phyloP scores from a whole-genome alignment of 2,797 vertebrate species.

The Micropoecilia bifurca region DNA sequence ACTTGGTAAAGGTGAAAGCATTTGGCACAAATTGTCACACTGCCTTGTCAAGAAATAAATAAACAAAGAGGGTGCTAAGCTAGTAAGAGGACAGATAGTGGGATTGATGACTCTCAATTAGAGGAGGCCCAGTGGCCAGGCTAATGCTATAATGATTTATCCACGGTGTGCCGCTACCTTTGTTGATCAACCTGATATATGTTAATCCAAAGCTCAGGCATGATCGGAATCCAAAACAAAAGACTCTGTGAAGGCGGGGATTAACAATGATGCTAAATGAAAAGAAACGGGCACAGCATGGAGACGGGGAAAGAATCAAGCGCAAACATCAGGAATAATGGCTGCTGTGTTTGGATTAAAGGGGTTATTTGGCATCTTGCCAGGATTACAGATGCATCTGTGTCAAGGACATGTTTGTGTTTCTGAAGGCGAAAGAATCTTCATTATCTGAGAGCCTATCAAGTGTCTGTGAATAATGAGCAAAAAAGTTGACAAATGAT shows the following conservation, averaged over 20 bases:
- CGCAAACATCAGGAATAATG: slow-evolving; percentile 46
- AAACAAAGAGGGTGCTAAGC: slow-evolving; percentile 42
- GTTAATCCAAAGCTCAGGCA: slow-evolving; percentile 68
- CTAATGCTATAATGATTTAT: slow-evolving; percentile 77
- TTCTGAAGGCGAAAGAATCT: slow-evolving; percentile 9
- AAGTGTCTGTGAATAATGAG: slow-evolving; percentile 2
- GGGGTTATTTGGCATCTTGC: slow-evolving; percentile 36
- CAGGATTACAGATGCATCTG: slow-evolving; percentile 42
- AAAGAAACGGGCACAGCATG: slow-evolving; percentile 54
- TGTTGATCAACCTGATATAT: slow-evolving; percentile 77
- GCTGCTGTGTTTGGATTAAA: slow-evolving; percentile 50
- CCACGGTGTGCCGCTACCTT: slow-evolving; percentile 52
- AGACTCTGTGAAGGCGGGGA: slow-evolving; percentile 42
- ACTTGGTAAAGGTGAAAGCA: slow-evolving; percentile 52
- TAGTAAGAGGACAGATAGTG: slow-evolving; percentile 57
- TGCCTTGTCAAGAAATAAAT: slow-evolving; percentile 56
- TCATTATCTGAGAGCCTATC: slow-evolving; percentile 2
- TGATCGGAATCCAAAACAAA: slow-evolving; percentile 70
- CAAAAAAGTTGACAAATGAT: background rate
- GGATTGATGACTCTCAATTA: slow-evolving; percentile 76
- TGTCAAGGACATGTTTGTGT: slow-evolving; percentile 57
- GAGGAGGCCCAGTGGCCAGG: slow-evolving; percentile 59
- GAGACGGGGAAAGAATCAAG: slow-evolving; percentile 38
- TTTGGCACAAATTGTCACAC: slow-evolving; percentile 50
- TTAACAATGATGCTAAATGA: slow-evolving; percentile 59